Evolutionary conservation across 2,113 vertebrate genomes (phyloP).

Genomic region (Calidris pygmaea): DNA sequence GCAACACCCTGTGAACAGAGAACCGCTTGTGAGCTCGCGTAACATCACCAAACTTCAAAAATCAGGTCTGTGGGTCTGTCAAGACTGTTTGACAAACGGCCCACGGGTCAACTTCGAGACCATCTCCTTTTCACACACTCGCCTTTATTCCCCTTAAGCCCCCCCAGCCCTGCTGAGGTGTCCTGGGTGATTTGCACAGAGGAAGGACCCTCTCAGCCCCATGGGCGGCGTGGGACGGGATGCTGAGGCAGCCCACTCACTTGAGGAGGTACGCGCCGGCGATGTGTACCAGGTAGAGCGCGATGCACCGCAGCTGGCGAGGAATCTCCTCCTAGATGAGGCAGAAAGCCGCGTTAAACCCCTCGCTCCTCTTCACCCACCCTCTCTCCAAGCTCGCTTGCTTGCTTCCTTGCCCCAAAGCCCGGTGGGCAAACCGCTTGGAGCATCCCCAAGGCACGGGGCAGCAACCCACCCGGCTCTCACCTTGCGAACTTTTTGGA

Average conservation of each 20-base stretch:
- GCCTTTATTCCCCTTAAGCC: background rate
- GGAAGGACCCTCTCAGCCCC: background rate
- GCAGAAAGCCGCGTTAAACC: background rate
- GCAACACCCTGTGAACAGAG: background rate
- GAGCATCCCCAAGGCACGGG: background rate
- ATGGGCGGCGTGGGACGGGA: accelerated
- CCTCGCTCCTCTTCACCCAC: accelerated
- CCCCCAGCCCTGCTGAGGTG: accelerated
- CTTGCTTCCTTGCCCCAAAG: too few relatives aligned
- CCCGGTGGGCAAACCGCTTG: background rate
- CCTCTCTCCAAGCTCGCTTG: background rate
- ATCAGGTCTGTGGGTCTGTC: background rate
- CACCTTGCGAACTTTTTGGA: slow-evolving; percentile 99
- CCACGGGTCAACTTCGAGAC: background rate
- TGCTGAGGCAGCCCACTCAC: slow-evolving; percentile 73
- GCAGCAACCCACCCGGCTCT: slow-evolving; percentile 24
- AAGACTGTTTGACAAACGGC: background rate
- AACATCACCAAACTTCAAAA: background rate
- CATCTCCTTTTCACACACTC: background rate
- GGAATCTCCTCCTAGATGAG: slow-evolving; percentile 90
- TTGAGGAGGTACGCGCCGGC: slow-evolving; percentile 92
- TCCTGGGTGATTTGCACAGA: background rate
- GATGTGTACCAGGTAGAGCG: slow-evolving; percentile 91
- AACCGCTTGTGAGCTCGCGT: accelerated
- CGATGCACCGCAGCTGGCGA: slow-evolving; percentile 90